Conservation (phyloP, 1,140 invertebrate species). For the Eueides isabella region DNA sequence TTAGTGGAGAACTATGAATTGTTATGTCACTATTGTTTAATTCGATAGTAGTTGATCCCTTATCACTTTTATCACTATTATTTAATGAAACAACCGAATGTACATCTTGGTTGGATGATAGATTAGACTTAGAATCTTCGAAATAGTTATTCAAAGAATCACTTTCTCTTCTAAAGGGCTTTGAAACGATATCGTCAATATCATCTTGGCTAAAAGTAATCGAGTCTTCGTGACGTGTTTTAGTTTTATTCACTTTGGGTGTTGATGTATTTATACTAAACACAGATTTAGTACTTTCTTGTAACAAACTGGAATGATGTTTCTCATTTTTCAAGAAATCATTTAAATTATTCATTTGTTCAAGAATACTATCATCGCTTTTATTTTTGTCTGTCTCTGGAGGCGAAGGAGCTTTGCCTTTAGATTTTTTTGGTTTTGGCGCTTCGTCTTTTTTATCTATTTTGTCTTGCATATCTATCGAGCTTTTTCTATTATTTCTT, state of each 20-base stretch:
- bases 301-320: constrained; percentile 69
- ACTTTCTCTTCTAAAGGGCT: constrained; percentile 77
- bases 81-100: constrained; percentile 77
- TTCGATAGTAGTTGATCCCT: constrained; percentile 84
- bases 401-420: constrained; percentile 88
- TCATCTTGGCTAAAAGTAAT: constrained; percentile 78
- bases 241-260: constrained; percentile 71
- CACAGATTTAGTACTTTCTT: constrained; percentile 52
- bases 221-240: constrained; percentile 65
- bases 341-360: constrained; percentile 68
- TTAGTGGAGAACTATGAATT: constrained; percentile 86
- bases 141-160: constrained; percentile 81
- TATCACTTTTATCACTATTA: constrained; percentile 76
- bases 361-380: constrained; percentile 74
- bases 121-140: constrained; percentile 78
- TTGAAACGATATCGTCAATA: constrained; percentile 75
- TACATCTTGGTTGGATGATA: constrained; percentile 76
- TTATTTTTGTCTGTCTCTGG: constrained; percentile 78
- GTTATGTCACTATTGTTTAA: constrained; percentile 89
- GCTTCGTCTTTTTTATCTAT: constrained; percentile 77
- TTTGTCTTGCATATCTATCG: constrained; percentile 66
- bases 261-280: constrained; percentile 72
- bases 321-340: constrained; percentile 74
- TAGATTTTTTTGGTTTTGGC: constrained; percentile 84
- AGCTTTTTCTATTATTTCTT: constrained; percentile 85